Conservation (phyloP, 1,140 invertebrate species). For the Theocolax elegans region DNA sequence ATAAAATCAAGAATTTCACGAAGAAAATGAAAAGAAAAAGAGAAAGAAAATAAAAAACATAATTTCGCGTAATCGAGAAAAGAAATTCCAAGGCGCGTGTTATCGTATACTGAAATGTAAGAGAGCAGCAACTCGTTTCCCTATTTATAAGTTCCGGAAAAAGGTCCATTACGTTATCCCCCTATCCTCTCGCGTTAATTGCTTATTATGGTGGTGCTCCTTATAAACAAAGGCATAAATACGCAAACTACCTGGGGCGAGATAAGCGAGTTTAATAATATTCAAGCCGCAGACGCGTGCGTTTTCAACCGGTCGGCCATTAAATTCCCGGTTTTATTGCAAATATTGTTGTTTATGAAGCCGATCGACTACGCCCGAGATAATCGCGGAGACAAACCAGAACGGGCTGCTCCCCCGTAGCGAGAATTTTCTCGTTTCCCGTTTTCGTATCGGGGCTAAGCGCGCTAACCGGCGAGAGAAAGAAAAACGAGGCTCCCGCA, state of each 20-base stretch:
- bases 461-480: neutral
- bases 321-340: slow-evolving; percentile 23
- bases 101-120: no score
- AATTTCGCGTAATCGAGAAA: no score
- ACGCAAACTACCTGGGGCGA: neutral
- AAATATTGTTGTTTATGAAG: slow-evolving; percentile 35
- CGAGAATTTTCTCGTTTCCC: slow-evolving; percentile 27
- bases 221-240: slow-evolving; percentile 34
- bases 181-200: slow-evolving; percentile 8
- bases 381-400: slow-evolving; percentile 36
- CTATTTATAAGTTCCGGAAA: neutral
- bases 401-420: neutral
- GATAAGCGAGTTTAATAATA: slow-evolving; percentile 31
- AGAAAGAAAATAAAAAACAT: no score
- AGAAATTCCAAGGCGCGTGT: no score
- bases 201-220: slow-evolving; percentile 20
- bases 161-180: neutral
- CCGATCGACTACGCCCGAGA: neutral
- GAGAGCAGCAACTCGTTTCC: neutral
- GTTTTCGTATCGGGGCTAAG: slow-evolving; percentile 10
- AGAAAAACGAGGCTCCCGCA: neutral
- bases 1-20: no score
- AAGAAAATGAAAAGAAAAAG: no score
- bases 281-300: neutral
- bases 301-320: slow-evolving; percentile 21